Evolutionary conservation across 2,797 vertebrate genomes (phyloP), one percentile per base, ranked within the genome.

Genomic region (Pseudotriccus pelzelni): DNA sequence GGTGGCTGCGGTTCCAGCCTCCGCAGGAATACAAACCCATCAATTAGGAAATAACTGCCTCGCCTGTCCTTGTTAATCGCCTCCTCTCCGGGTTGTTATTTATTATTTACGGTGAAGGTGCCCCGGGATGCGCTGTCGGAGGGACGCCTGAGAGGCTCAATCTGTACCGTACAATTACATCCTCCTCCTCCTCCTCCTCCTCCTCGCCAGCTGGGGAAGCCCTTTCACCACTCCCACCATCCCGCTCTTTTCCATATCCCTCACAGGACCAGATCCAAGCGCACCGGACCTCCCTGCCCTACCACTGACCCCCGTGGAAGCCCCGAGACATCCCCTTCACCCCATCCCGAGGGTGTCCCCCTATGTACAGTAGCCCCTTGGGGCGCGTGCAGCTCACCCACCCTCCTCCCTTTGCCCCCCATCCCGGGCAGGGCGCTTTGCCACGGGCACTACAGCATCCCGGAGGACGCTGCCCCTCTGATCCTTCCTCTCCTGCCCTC

Each of bases 121-220:
- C 88, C 90, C 87, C 34, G 4, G 93, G 91, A 85, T 72, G 82
- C 18, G 14, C 89, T 93, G 73, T 80, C 73, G 3, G 85, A 91
- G 85, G 90, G 85, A 56, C 3, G 39, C 72, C 89, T 91, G 91
- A 59, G 87, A 85, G 87, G 43, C 79, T 87, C 87, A 73, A 39
- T 84, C 89, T 76, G 85, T 89, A 85, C 79, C 3, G 2, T 80
- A 82, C 75, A 73, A 85, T 88, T 77, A 73, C 79, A 73, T 82
- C 85, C 34, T 87, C 47, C 93, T 94, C 80, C 74, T 37, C 8
- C 36, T 87, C 68, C 90, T 82, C 85, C 34, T 87, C 47, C 36
- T 87, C 68, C 90, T 95, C 22, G 6, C 85, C 90, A 80, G 88
- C 83, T 85, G 88, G 96, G 93, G 73, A 96, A 94, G 81, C 91